Base-by-base conservation (phyloP, 2,113 vertebrate genomes). In the Motacilla alba region DNA sequence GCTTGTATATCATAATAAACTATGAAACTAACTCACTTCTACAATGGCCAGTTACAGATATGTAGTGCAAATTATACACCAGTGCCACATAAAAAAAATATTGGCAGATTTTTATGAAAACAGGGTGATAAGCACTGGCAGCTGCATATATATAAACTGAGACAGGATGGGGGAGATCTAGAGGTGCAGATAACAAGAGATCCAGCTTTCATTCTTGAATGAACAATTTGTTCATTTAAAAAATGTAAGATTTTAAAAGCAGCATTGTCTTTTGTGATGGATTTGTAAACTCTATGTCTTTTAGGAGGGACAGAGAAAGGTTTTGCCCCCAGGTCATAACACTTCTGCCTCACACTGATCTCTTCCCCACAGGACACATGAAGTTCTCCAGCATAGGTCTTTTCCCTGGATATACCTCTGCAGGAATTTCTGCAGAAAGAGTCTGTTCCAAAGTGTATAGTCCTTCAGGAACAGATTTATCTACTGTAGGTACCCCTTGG, bases 341-440 rank as follows among this genome's bases (percentile, higher is more conserved):
- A 55, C 5, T 53, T 56, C 19, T 35, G 16, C 33, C 15, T 76
- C 39, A 67, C 20, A 24, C 11, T 52, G 15, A 46, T 50, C 22
- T 27, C 26, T 50, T 9, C 13, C 80, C 13, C 19, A 50, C 0
- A 7, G 22, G 55, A 46, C 6, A 11, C 20, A 30, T 44, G 2
- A 78, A 49, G 21, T 50, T 74, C 58, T 82, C 22, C 18, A 31
- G 17, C 0, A 0, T 5, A 44, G 3, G 7, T 76, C 6, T 22
- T 55, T 78, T 41, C 47, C 39, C 44, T 2, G 5, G 12, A 85
- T 21, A 30, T 3, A 46, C 5, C 19, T 41, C 28, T 68, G 16
- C 8, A 82, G 37, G 17, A 81, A 68, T 43, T 76, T n/a, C 30
- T 49, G 17, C 30, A 76, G n/a, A 37, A 37, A 31, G 9, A 4